phyloP scores from a whole-genome alignment of 2,888 invertebrate species.

The Macrosiphum euphorbiae region DNA sequence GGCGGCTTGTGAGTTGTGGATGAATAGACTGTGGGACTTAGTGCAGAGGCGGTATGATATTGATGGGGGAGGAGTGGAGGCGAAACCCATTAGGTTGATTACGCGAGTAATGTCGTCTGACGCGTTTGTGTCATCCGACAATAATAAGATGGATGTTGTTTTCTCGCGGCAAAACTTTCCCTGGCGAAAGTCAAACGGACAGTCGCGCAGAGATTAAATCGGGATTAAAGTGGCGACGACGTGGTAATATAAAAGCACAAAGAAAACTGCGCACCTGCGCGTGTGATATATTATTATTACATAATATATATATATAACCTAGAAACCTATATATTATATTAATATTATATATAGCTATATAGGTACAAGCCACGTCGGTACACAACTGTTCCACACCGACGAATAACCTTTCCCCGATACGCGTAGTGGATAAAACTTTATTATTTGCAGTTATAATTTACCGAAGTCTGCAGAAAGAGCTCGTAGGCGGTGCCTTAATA shows the following conservation, averaged over 20 bases:
- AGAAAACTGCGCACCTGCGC: conserved; percentile 38
- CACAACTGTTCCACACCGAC: background rate
- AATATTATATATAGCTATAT: background rate
- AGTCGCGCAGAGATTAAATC: conserved; percentile 48
- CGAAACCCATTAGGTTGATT: conserved; percentile 64
- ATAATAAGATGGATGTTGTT: conserved; percentile 61
- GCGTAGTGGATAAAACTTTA: background rate
- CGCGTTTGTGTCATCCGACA: conserved; percentile 53
- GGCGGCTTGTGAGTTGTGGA: background rate
- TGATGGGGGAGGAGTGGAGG: background rate
- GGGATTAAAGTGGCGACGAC: conserved; percentile 60
- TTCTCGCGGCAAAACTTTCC: conserved; percentile 52
- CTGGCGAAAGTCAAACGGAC: conserved; percentile 54
- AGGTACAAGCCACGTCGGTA: background rate
- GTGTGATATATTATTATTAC: background rate
- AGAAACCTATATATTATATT: background rate
- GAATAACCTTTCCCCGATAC: background rate
- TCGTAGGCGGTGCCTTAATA: background rate
- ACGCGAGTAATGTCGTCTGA: conserved; percentile 56
- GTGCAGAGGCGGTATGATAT: background rate
- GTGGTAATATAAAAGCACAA: conserved; percentile 56
- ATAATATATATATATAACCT: background rate
- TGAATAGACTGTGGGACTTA: background rate
- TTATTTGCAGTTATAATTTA: background rate
- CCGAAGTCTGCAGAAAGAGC: background rate